Conservation (phyloP, 1,140 invertebrate species). For the Procambarus clarkii region DNA sequence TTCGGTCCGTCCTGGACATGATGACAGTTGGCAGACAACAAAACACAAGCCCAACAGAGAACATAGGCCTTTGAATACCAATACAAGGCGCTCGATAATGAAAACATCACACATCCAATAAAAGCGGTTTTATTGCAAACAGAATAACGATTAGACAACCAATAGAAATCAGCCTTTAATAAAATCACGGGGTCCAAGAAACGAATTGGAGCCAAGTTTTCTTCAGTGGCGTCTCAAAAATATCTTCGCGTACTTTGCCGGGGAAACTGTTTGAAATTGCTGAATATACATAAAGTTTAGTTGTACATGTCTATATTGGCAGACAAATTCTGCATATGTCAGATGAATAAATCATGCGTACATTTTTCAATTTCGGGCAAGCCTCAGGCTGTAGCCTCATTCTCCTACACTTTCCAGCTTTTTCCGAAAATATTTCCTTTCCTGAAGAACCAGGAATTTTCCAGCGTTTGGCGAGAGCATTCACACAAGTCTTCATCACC, state of each 20-base stretch:
- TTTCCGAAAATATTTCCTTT: too few species aligned
- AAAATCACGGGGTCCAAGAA: neutral
- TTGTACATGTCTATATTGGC: constrained; percentile 10
- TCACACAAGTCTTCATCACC: too few species aligned
- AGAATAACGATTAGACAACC: neutral
- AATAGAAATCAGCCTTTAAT: neutral
- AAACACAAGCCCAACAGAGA: neutral
- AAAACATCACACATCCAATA: neutral
- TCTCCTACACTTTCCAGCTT: too few species aligned
- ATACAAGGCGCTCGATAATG: neutral
- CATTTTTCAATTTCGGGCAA: neutral
- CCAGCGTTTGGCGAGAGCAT: too few species aligned
- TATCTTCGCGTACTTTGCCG: neutral
- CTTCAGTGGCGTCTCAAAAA: neutral
- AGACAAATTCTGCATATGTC: constrained; percentile 2
- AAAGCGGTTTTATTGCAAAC: neutral
- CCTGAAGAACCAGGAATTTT: too few species aligned
- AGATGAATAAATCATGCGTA: constrained; percentile 14
- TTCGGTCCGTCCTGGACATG: too few species aligned
- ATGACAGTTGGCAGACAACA: neutral
- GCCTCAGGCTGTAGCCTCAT: neutral
- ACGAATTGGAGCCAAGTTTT: neutral
- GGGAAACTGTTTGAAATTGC: neutral
- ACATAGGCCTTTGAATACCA: neutral
- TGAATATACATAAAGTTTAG: constrained; percentile 9